Percentiles rank a stretch among this genome's conserved stretches.
These are phyloP conservation scores for Scopus umbretta DNA, from an alignment of 2,113 vertebrate species.

Conservation along the genomic window DNA sequence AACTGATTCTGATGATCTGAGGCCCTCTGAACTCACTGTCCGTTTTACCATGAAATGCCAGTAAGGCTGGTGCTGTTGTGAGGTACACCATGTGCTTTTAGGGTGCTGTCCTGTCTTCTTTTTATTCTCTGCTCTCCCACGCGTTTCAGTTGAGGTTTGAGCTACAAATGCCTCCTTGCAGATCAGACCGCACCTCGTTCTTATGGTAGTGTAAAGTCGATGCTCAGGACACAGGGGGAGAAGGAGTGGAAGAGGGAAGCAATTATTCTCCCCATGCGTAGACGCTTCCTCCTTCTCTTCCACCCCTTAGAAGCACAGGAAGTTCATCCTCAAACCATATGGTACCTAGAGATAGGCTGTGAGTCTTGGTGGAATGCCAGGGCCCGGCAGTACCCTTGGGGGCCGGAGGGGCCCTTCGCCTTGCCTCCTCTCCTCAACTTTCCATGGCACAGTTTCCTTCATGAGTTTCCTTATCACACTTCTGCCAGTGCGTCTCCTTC, in stretches of 20 bases:
- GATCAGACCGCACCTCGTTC: not conserved
- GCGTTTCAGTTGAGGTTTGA: not conserved
- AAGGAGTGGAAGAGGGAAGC: conserved; percentile 24
- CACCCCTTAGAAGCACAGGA: conserved; percentile 40
- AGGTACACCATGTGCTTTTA: not conserved
- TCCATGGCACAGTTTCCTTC: not conserved
- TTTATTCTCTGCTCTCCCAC: not conserved
- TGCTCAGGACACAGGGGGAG: not conserved
- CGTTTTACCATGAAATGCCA: not conserved
- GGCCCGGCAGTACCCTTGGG: not conserved
- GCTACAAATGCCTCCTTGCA: not conserved
- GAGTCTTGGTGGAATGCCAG: conserved; percentile 20
- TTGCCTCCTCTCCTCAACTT: not conserved
- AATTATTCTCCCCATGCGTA: conserved; percentile 17
- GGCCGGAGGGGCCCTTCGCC: not conserved
- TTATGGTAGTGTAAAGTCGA: not conserved
- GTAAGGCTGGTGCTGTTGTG: not conserved
- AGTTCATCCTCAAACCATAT: conserved; percentile 51
- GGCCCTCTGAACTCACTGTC: not conserved
- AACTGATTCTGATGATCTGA: not conserved
- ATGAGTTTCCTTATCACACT: not conserved
- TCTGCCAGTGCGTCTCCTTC: not conserved
- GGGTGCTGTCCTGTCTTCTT: not conserved
- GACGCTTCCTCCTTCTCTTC: conserved; percentile 2
- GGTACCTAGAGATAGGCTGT: conserved; percentile 10